A percentile compares a stretch with the other conserved stretches of the same genome.
phyloP scores from a whole-genome alignment of 2,113 vertebrate genomes.

The Excalfactoria chinensis region DNA sequence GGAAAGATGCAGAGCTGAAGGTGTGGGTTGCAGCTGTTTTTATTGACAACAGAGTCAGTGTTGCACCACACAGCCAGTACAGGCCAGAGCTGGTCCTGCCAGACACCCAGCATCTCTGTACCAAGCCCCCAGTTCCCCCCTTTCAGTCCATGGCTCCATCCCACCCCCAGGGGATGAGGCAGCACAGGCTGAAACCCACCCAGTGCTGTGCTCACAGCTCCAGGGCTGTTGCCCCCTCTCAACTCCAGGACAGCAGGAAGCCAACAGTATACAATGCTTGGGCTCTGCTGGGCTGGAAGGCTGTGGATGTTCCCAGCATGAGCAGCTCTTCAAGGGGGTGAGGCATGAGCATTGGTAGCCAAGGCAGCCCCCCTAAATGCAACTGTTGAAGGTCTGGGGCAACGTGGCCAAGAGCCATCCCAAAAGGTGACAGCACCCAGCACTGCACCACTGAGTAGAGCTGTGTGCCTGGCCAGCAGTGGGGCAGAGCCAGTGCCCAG shows the following conservation, averaged over 20 bases:
- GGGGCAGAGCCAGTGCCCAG: background rate
- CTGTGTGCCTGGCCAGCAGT: background rate
- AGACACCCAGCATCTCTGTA: background rate
- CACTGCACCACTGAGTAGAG: background rate
- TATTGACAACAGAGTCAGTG: background rate
- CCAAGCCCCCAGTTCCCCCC: background rate
- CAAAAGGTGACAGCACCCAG: fast-evolving
- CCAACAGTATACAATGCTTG: too few relatives aligned
- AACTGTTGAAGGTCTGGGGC: background rate
- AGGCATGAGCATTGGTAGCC: too few relatives aligned
- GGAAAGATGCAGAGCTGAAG: too few relatives aligned
- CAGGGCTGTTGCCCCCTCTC: background rate
- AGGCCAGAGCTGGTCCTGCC: background rate
- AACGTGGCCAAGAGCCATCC: fast-evolving
- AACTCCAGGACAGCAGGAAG: background rate
- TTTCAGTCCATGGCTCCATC: background rate
- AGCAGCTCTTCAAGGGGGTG: background rate
- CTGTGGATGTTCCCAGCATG: background rate
- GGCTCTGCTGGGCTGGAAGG: background rate
- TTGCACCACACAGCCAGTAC: too few relatives aligned
- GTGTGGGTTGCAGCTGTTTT: background rate
- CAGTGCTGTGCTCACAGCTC: background rate
- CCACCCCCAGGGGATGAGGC: background rate
- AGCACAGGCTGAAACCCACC: background rate
- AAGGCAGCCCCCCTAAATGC: background rate